These are phyloP conservation scores for Cavia porcellus DNA, from an alignment of 2,113 vertebrate genomes.

Conservation along the genomic window DNA sequence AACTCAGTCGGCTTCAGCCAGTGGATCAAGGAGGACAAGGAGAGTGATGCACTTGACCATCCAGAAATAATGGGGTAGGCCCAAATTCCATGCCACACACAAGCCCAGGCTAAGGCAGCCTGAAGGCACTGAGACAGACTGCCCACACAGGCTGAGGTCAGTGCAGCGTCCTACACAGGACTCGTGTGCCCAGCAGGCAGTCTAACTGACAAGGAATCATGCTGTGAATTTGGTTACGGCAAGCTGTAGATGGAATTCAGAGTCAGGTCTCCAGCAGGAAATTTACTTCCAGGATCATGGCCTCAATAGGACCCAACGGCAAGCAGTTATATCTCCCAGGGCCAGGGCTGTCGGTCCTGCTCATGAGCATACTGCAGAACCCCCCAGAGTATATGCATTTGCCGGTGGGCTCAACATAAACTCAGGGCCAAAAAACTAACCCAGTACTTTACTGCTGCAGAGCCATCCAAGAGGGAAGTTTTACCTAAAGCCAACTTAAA, in stretches of 20 bases:
- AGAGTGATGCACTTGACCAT: not conserved
- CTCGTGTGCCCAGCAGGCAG: not conserved
- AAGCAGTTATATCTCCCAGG: not conserved
- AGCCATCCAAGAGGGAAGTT: not conserved
- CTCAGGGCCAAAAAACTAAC: not conserved
- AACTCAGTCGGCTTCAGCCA: not conserved
- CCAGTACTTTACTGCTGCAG: not conserved
- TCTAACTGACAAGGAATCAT: not conserved
- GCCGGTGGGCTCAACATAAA: not conserved
- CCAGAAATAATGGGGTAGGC: not conserved
- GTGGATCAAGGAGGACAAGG: not conserved
- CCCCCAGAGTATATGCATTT: not conserved
- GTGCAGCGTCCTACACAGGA: not conserved
- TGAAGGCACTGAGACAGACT: not conserved
- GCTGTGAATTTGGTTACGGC: too few species aligned
- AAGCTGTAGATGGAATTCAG: not conserved
- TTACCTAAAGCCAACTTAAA: not conserved
- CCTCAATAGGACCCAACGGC: not conserved
- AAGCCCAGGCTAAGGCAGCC: not conserved
- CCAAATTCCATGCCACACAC: not conserved
- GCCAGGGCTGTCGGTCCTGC: not conserved
- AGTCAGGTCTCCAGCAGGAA: not conserved
- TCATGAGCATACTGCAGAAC: accelerated
- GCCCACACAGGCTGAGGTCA: not conserved
- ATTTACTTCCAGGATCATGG: not conserved